Conservation (phyloP, 2,797 vertebrate species). For the Siniperca scherzeri region DNA sequence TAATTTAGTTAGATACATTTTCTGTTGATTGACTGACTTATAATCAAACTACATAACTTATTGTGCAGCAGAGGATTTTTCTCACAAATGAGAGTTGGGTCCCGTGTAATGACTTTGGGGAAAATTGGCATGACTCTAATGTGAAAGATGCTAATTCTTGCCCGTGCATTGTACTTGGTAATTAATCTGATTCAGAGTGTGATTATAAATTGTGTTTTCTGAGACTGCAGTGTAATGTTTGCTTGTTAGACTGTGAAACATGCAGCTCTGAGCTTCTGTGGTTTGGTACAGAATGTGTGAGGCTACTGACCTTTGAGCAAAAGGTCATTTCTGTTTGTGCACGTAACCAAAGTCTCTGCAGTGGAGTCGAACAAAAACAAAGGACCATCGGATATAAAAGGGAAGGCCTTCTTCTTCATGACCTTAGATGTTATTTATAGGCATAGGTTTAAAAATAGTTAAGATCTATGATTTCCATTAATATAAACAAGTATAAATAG, state of each 20-base stretch:
- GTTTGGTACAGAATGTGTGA: constrained; percentile 39
- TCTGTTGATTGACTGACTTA: background rate
- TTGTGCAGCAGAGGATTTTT: background rate
- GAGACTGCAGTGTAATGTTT: constrained; percentile 32
- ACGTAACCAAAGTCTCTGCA: constrained; percentile 42
- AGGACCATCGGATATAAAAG: constrained; percentile 20
- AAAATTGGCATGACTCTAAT: background rate
- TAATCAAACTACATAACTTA: background rate
- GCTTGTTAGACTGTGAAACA: constrained; percentile 49
- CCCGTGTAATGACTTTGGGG: constrained; percentile 3
- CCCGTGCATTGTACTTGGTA: constrained; percentile 21
- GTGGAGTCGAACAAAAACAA: constrained; percentile 33
- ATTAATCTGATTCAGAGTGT: constrained; percentile 38
- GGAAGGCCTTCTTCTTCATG: background rate
- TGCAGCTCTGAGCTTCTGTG: constrained; percentile 35
- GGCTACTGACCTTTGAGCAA: constrained; percentile 66
- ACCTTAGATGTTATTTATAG: background rate
- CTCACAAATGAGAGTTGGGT: background rate
- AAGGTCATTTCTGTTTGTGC: constrained; percentile 62
- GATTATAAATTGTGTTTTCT: constrained; percentile 32
- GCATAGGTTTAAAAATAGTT: background rate
- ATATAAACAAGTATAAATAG: background rate
- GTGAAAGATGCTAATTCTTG: constrained; percentile 19
- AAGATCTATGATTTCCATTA: background rate
- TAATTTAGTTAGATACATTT: background rate